Conservation (phyloP, 2,888 invertebrate genomes). For the Drosophila borealis region DNA sequence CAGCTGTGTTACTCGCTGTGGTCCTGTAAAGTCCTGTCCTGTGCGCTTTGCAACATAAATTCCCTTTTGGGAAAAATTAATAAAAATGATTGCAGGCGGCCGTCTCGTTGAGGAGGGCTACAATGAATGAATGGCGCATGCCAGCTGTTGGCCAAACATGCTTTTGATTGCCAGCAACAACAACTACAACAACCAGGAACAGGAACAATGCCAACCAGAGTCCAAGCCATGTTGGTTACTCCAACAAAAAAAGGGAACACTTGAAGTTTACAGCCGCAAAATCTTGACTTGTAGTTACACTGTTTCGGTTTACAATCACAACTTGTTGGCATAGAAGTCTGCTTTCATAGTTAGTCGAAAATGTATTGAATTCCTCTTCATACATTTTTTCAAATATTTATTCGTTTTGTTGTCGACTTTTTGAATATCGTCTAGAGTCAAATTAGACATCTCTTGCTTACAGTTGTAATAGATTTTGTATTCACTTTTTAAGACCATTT, state of each 20-base stretch:
- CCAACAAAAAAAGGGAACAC: slow-evolving; percentile 1
- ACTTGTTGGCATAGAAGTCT: no score
- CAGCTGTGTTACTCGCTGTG: background rate
- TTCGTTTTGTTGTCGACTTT: no score
- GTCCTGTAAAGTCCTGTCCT: slow-evolving; percentile 18
- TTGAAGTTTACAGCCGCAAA: background rate
- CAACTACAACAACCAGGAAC: slow-evolving; percentile 21
- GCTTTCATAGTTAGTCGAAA: no score
- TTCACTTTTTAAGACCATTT: no score
- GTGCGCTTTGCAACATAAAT: slow-evolving; percentile 61
- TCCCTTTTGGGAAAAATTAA: slow-evolving; percentile 75
- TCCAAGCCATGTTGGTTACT: slow-evolving; percentile 15
- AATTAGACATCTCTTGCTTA: no score
- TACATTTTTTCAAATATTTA: no score
- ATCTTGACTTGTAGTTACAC: background rate
- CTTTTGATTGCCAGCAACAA: slow-evolving; percentile 73
- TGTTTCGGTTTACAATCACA: background rate
- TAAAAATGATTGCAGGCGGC: slow-evolving; percentile 75
- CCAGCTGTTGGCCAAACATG: slow-evolving; percentile 78
- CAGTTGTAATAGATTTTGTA: no score
- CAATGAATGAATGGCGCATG: slow-evolving; percentile 78
- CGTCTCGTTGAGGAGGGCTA: slow-evolving; percentile 44
- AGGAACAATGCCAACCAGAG: slow-evolving; percentile 16
- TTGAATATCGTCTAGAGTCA: no score
- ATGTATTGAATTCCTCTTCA: no score